Conservation (phyloP, 2,113 vertebrate genomes). For the Steatornis caripensis region DNA sequence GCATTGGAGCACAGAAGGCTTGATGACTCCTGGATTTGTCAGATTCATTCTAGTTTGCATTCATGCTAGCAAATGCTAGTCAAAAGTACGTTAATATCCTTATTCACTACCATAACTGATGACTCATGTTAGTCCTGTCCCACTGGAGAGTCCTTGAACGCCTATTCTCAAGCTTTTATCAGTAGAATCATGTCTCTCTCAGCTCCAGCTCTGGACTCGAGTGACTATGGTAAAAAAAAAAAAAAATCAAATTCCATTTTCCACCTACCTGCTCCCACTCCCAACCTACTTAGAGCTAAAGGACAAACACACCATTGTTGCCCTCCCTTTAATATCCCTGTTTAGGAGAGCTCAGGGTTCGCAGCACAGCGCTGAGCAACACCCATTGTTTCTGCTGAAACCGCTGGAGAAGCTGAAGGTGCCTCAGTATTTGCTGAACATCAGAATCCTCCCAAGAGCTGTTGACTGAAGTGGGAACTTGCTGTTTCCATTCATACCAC, state of each 20-base stretch:
- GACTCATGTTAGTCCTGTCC: constrained; percentile 22
- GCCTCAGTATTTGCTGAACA: not conserved
- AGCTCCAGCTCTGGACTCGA: not conserved
- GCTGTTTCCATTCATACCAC: not conserved
- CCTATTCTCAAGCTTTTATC: not conserved
- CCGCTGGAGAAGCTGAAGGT: not conserved
- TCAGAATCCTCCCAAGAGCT: not conserved
- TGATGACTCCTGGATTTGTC: not conserved
- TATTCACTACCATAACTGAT: constrained; percentile 9
- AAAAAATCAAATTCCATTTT: not conserved
- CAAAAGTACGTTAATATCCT: not conserved
- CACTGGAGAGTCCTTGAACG: constrained; percentile 31
- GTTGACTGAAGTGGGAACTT: constrained; percentile 24
- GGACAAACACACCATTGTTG: not conserved
- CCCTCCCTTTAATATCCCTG: not conserved
- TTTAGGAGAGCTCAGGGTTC: not conserved
- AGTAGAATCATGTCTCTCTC: not conserved
- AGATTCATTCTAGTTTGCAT: not conserved
- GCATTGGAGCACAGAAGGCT: not conserved
- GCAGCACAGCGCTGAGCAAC: not conserved
- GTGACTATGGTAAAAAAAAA: not conserved
- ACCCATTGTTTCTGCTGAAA: not conserved
- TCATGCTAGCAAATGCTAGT: not conserved
- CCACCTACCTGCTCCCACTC: not conserved
- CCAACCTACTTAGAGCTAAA: not conserved